Percentiles rank a stretch among this genome's conserved stretches.
Evolutionary conservation across 2,797 vertebrate genomes (phyloP).

Genomic region (Acrocephalus scirpaceus): DNA sequence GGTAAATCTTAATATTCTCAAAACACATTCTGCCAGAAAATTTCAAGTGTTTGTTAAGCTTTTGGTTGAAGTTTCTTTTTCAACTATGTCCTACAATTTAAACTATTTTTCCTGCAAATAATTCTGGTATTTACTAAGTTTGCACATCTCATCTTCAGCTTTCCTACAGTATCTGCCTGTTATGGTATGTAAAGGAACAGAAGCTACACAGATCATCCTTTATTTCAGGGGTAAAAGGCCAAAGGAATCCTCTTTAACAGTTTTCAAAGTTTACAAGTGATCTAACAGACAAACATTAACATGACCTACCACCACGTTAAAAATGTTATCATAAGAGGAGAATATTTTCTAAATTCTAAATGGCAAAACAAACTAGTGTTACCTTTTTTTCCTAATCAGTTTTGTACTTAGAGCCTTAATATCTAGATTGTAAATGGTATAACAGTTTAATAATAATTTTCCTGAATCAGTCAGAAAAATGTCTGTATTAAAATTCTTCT

Average conservation of each 20-base stretch:
- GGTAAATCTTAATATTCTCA: neutral
- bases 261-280: neutral
- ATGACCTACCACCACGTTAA: neutral
- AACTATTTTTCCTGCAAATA: neutral
- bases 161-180: neutral
- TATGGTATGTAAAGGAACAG: neutral
- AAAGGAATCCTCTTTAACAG: neutral
- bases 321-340: neutral
- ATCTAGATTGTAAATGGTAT: neutral
- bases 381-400: neutral
- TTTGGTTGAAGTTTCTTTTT: neutral
- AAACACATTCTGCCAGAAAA: neutral
- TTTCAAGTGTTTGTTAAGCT: neutral
- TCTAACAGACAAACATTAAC: neutral
- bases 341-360: neutral
- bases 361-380: neutral
- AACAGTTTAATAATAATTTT: neutral
- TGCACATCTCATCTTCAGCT: neutral
- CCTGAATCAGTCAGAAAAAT: neutral
- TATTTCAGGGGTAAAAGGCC: neutral
- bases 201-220: neutral
- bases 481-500: neutral
- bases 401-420: neutral
- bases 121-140: neutral
- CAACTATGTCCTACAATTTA: neutral